These are phyloP conservation scores for Zophobas morio DNA, from an alignment of 1,140 invertebrate species.

Conservation along the genomic window DNA sequence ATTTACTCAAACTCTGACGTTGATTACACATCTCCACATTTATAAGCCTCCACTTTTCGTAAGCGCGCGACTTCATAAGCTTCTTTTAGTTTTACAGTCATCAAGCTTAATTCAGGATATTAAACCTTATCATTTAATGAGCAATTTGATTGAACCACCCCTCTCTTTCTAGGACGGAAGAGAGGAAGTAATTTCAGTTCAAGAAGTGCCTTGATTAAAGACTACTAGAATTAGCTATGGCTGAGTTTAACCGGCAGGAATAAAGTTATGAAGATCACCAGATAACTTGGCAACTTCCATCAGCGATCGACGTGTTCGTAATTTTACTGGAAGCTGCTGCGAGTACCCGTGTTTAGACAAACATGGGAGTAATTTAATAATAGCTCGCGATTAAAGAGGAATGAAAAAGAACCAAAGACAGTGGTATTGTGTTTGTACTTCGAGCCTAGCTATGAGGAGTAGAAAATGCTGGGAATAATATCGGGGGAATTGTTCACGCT, in stretches of 20 bases:
- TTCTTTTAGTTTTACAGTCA: constrained; percentile 57
- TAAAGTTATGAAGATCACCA: constrained; percentile 26
- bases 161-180: constrained; percentile 46
- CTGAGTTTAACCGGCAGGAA: constrained; percentile 46
- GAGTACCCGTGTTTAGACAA: background rate
- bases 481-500: constrained; percentile 25
- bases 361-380: background rate
- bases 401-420: background rate
- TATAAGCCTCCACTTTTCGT: constrained; percentile 46
- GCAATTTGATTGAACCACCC: constrained; percentile 57
- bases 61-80: constrained; percentile 54
- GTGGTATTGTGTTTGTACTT: background rate
- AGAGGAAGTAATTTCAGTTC: constrained; percentile 55
- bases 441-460: background rate
- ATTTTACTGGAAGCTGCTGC: background rate
- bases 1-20: constrained; percentile 37
- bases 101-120: constrained; percentile 61
- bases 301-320: constrained; percentile 3
- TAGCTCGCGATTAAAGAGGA: background rate
- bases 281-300: constrained; percentile 28
- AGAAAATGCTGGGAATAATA: background rate
- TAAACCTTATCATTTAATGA: constrained; percentile 62
- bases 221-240: constrained; percentile 51
- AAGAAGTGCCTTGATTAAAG: constrained; percentile 56
- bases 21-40: constrained; percentile 39